Percentiles rank a stretch among this genome's conserved stretches.
Conservation (phyloP, 2,113 vertebrate genomes). For the Empidonax alnorum region DNA sequence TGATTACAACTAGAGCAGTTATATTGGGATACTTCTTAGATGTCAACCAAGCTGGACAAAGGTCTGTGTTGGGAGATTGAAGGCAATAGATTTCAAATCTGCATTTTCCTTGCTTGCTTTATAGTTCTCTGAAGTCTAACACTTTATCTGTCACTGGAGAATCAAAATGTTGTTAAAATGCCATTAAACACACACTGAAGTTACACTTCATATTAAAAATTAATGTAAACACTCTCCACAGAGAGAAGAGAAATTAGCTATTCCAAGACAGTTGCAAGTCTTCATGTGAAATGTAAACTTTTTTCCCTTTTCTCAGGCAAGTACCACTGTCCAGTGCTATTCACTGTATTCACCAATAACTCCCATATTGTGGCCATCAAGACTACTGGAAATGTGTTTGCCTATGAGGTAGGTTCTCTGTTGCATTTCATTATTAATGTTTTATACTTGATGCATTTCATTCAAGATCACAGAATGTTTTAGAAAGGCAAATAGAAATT, state of each 20-base stretch:
- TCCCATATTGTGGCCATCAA: constrained; percentile 93
- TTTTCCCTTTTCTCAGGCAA: constrained; percentile 78
- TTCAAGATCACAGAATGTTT: neutral
- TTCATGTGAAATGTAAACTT: neutral
- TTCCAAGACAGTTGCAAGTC: neutral
- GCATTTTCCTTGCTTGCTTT: neutral
- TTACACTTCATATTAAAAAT: neutral
- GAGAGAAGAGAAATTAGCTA: neutral
- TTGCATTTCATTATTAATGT: neutral
- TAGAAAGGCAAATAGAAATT: neutral
- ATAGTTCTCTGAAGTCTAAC: neutral
- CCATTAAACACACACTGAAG: neutral
- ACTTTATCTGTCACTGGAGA: neutral
- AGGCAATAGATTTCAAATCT: neutral
- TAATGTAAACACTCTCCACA: neutral
- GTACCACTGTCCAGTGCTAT: constrained; percentile 95
- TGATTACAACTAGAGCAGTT: neutral
- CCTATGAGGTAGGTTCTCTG: constrained; percentile 82
- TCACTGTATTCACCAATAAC: constrained; percentile 95
- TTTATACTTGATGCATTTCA: neutral
- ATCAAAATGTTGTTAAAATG: neutral
- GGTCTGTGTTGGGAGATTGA: neutral
- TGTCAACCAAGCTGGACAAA: neutral
- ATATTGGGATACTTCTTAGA: neutral
- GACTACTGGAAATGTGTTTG: constrained; percentile 94